A percentile compares a stretch with the other conserved stretches of the same genome.
phyloP scores from a whole-genome alignment of 2,113 vertebrate genomes.

The Lamprotornis superbus region DNA sequence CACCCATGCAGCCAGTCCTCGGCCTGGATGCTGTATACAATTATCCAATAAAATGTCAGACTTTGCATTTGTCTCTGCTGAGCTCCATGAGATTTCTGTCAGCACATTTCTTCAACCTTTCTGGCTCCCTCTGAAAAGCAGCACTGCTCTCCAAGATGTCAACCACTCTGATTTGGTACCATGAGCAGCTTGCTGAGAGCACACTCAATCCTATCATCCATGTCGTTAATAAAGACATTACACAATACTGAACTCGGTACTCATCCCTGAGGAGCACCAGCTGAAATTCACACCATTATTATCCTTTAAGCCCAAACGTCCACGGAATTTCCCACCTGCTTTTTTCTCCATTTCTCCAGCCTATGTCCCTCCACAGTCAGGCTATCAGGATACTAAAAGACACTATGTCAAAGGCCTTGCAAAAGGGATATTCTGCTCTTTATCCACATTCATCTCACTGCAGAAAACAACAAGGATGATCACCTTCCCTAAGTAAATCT shows the following conservation, averaged over 20 bases:
- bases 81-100: background rate
- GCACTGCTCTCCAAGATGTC: background rate
- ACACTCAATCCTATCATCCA: background rate
- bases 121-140: background rate
- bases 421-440: background rate
- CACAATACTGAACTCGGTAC: background rate
- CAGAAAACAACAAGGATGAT: background rate
- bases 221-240: background rate
- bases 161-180: background rate
- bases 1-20: background rate
- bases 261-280: background rate
- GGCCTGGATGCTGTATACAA: background rate
- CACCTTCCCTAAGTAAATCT: background rate
- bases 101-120: background rate
- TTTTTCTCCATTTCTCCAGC: background rate
- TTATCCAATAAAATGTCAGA: background rate
- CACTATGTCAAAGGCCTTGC: background rate
- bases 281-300: background rate
- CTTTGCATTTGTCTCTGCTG: background rate
- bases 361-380: background rate
- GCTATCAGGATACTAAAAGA: background rate
- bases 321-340: background rate
- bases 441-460: background rate
- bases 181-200: background rate
- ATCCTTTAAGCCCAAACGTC: background rate